Percentiles rank a stretch among this genome's conserved stretches.
phyloP scores from a whole-genome alignment of 1,140 invertebrate species.

The Brachionus koreanus region DNA sequence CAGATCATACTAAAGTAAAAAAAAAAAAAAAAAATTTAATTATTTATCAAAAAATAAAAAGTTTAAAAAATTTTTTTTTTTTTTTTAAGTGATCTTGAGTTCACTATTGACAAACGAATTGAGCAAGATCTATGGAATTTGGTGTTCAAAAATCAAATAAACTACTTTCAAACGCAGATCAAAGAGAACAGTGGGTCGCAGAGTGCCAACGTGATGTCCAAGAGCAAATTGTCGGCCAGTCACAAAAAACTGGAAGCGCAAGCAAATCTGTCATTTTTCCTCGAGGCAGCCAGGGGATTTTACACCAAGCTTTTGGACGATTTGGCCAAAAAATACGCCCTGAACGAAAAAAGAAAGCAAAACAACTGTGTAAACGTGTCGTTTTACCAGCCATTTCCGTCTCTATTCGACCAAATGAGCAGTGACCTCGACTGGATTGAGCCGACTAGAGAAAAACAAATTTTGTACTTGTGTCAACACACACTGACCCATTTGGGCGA shows the following conservation, averaged over 20 bases:
- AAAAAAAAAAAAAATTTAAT: background rate
- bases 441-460: constrained; percentile 10
- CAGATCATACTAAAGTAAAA: constrained; percentile 37
- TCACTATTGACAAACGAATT: constrained; percentile 23
- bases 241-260: constrained; percentile 21
- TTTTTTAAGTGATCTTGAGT: constrained; percentile 9
- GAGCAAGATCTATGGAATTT: constrained; percentile 43
- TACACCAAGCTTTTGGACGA: constrained; percentile 21
- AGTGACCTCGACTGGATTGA: background rate
- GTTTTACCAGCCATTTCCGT: constrained; percentile 10
- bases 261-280: constrained; percentile 7
- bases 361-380: background rate
- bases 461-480: constrained; percentile 13
- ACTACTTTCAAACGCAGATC: constrained; percentile 23
- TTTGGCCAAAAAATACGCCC: background rate
- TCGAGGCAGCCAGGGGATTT: constrained; percentile 29
- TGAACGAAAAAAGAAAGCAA: background rate
- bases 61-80: background rate
- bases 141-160: constrained; percentile 43
- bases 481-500: constrained; percentile 38
- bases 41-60: too few relatives aligned
- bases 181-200: background rate
- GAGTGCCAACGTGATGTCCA: background rate
- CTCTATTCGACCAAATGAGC: constrained; percentile 5
- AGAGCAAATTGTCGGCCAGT: background rate